These are phyloP conservation scores for Mastacembelus armatus DNA, from an alignment of 2,797 vertebrate genomes.

Conservation along the genomic window DNA sequence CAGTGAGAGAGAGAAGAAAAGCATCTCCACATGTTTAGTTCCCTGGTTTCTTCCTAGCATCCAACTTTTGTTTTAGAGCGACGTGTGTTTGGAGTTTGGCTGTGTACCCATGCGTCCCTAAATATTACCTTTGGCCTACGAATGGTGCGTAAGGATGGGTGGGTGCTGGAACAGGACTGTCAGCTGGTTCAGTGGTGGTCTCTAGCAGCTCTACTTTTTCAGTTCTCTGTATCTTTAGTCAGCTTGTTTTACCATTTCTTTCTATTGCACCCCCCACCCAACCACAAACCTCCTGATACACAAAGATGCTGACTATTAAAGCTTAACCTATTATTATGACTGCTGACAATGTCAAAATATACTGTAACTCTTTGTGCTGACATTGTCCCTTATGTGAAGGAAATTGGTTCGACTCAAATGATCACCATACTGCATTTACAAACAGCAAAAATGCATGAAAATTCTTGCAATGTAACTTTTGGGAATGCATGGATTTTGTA, in stretches of 20 bases:
- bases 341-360: slow-evolving; percentile 42
- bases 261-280: too few species aligned
- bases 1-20: slow-evolving; percentile 20
- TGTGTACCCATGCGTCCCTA: slow-evolving; percentile 62
- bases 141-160: slow-evolving; percentile 13
- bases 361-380: slow-evolving; percentile 58
- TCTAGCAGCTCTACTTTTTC: slow-evolving; percentile 10
- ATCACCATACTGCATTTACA: slow-evolving; percentile 31
- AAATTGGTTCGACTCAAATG: slow-evolving; percentile 28
- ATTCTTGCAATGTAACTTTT: not conserved
- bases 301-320: slow-evolving; percentile 49
- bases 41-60: slow-evolving; percentile 35
- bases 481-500: not conserved
- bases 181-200: slow-evolving; percentile 26
- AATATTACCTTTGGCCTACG: slow-evolving; percentile 59
- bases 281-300: not conserved
- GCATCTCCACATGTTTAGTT: slow-evolving; percentile 40
- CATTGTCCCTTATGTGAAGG: slow-evolving; percentile 23
- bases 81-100: slow-evolving; percentile 68
- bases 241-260: slow-evolving; percentile 12
- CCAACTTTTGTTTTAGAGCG: slow-evolving; percentile 57
- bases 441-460: slow-evolving; percentile 26
- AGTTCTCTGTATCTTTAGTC: not conserved
- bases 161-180: slow-evolving; percentile 27
- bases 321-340: slow-evolving; percentile 32